A percentile compares a stretch with the other conserved stretches of the same genome.
phyloP scores from a whole-genome alignment of 2,797 vertebrate species.

The Sparidentex hasta region DNA sequence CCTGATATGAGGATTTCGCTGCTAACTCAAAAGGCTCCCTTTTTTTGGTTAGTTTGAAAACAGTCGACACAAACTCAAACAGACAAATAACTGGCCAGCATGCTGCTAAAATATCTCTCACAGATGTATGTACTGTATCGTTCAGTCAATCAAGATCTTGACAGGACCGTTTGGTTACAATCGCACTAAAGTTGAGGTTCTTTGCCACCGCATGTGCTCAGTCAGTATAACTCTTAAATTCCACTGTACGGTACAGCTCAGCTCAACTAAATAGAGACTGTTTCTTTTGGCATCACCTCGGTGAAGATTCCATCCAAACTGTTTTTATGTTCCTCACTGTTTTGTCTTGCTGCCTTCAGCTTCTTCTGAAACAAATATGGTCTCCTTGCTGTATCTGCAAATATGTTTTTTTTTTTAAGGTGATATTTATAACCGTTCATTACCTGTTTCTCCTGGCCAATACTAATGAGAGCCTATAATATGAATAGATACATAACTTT shows the following conservation, averaged over 20 bases:
- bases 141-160: neutral
- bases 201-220: neutral
- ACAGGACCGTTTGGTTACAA: neutral
- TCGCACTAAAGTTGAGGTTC: neutral
- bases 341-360: no score
- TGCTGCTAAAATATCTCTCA: neutral
- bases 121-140: slow-evolving; percentile 17
- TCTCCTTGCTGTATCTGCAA: no score
- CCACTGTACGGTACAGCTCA: neutral
- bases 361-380: no score
- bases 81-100: neutral
- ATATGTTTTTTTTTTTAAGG: no score
- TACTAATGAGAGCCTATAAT: no score
- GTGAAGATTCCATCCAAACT: no score
- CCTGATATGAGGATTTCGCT: slow-evolving; percentile 22
- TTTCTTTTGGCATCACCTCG: no score
- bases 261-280: no score
- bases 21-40: slow-evolving; percentile 23
- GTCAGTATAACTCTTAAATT: neutral
- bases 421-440: no score
- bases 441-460: no score
- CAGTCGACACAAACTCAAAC: neutral
- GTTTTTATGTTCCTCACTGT: no score
- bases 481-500: no score
- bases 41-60: slow-evolving; percentile 13